Evolutionary conservation across 2,797 vertebrate genomes (phyloP).

Genomic region (Acrocephalus scirpaceus): DNA sequence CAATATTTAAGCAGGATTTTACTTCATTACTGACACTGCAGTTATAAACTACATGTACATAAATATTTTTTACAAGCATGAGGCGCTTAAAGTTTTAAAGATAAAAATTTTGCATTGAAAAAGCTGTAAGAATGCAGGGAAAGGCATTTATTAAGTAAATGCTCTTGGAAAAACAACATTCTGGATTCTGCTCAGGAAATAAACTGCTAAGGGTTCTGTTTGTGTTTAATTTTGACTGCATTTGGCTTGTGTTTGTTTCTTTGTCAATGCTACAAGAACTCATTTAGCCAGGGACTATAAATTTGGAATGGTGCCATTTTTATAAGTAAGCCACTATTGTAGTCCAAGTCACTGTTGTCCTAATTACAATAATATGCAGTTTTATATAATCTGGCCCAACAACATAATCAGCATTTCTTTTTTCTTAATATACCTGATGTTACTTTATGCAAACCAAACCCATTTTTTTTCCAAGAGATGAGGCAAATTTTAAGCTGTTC

Average conservation of each 20-base stretch:
- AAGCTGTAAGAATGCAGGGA: not conserved
- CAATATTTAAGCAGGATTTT: conserved; percentile 4
- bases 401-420: conserved; percentile 48
- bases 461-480: not conserved
- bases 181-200: conserved; percentile 52
- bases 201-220: conserved; percentile 62
- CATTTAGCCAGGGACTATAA: conserved; percentile 74
- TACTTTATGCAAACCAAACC: not conserved
- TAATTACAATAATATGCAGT: conserved; percentile 74
- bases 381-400: conserved; percentile 69
- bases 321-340: conserved; percentile 74
- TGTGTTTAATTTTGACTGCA: conserved; percentile 55
- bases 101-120: not conserved
- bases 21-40: not conserved
- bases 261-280: conserved; percentile 72
- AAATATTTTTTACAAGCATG: not conserved
- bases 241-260: conserved; percentile 69
- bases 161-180: conserved; percentile 57
- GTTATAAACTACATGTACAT: not conserved
- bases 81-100: not conserved
- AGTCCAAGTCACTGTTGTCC: conserved; percentile 67
- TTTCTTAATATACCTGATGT: conserved; percentile 12
- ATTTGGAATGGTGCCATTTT: conserved; percentile 75
- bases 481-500: conserved; percentile 9
- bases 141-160: not conserved